Evolutionary conservation across 2,797 vertebrate species (phyloP).

Genomic region (Pipistrellus nathusii): DNA sequence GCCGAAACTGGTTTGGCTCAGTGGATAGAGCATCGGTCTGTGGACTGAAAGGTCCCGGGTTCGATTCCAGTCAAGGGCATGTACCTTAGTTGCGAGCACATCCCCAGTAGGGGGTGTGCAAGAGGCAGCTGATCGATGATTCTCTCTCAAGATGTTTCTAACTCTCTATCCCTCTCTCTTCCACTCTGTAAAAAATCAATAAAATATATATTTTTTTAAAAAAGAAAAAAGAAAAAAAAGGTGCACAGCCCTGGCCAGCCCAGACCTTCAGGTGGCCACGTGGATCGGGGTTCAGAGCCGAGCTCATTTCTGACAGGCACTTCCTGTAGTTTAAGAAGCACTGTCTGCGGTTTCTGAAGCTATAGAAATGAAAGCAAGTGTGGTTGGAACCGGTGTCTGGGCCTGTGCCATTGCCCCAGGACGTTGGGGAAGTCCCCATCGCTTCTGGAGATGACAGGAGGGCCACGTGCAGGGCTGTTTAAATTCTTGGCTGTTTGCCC

Average conservation of each 20-base stretch:
- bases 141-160: no score
- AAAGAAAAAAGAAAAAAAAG: no score
- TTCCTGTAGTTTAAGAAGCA: background rate
- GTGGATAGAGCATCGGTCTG: no score
- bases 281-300: background rate
- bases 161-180: no score
- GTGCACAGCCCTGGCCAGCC: background rate
- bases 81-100: no score
- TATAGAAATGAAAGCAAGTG: rapidly evolving
- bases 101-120: no score
- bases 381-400: background rate
- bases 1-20: no score
- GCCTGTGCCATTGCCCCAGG: rapidly evolving
- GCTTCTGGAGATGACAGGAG: background rate
- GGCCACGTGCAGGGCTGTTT: background rate
- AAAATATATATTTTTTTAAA: no score
- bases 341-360: background rate
- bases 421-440: background rate
- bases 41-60: no score
- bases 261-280: background rate
- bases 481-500: background rate
- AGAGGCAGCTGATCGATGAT: no score
- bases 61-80: no score
- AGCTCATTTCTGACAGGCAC: background rate
- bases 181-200: no score